These are phyloP conservation scores for Archips xylosteana DNA, from an alignment of 2,888 invertebrate genomes.

Conservation along the genomic window DNA sequence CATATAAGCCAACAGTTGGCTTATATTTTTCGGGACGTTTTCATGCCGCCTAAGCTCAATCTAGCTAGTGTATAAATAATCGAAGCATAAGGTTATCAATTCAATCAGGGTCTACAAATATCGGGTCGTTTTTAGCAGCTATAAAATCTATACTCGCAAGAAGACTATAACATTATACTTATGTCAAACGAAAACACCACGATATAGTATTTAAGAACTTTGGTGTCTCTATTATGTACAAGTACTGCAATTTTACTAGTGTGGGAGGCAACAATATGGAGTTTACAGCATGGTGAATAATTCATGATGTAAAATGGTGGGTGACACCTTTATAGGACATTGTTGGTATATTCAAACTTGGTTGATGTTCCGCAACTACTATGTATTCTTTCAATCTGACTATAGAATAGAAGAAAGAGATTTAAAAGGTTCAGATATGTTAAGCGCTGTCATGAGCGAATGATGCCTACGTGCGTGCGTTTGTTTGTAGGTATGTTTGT, in stretches of 20 bases:
- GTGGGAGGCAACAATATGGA: constrained; percentile 2
- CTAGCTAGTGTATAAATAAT: too few species aligned
- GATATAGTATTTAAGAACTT: background rate
- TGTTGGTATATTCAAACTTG: background rate
- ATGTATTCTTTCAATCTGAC: background rate
- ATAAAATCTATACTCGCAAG: background rate
- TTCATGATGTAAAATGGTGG: constrained; percentile 8
- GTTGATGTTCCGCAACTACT: background rate
- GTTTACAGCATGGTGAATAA: constrained; percentile 10
- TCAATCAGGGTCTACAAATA: too few species aligned
- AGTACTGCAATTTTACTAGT: background rate
- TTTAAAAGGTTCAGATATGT: too few species aligned
- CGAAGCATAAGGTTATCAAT: too few species aligned
- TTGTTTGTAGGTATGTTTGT: too few species aligned
- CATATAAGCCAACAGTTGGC: too few species aligned
- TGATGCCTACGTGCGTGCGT: background rate
- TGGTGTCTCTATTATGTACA: background rate
- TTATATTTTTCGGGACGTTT: too few species aligned
- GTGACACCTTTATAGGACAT: constrained; percentile 1
- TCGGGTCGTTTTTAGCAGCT: too few species aligned
- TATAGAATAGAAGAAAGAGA: too few species aligned
- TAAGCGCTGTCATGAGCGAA: too few species aligned
- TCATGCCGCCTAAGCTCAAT: too few species aligned
- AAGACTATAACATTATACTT: too few species aligned
- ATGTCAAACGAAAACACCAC: background rate